phyloP scores from a whole-genome alignment of 2,888 invertebrate species.

The Sarcophaga caerulescens region DNA sequence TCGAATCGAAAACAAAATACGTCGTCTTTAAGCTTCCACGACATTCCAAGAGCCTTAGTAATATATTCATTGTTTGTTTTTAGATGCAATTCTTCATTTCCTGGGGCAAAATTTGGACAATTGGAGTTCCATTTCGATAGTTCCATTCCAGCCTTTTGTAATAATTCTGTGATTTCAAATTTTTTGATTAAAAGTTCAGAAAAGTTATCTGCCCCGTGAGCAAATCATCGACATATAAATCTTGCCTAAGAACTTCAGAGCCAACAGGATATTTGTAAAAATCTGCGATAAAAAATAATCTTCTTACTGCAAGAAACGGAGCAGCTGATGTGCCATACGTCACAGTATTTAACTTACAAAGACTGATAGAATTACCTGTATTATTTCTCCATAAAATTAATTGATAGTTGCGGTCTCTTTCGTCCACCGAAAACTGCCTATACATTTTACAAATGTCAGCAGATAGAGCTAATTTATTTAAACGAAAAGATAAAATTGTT shows the following conservation, averaged over 20 bases:
- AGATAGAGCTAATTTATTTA: slow-evolving; percentile 12
- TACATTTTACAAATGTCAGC: slow-evolving; percentile 30
- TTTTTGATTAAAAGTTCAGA: slow-evolving; percentile 28
- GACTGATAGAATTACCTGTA: too few species aligned
- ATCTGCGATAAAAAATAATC: slow-evolving; percentile 17
- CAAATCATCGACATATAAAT: neutral
- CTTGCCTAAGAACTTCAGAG: neutral
- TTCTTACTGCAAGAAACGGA: slow-evolving; percentile 13
- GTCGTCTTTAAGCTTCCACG: slow-evolving; percentile 29
- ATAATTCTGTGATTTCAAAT: slow-evolving; percentile 29
- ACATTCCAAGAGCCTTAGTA: slow-evolving; percentile 43
- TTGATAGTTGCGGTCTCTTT: neutral
- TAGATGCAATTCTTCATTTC: neutral
- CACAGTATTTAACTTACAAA: neutral
- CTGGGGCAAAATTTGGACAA: neutral
- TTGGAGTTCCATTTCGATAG: slow-evolving; percentile 42
- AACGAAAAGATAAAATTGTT: slow-evolving; percentile 1
- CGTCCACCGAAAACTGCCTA: neutral
- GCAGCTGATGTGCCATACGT: slow-evolving; percentile 13
- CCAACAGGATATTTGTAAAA: slow-evolving; percentile 4
- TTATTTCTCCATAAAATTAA: too few species aligned
- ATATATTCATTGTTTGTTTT: slow-evolving; percentile 26
- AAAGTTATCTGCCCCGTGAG: slow-evolving; percentile 6
- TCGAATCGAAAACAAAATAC: slow-evolving; percentile 47
- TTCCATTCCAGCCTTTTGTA: slow-evolving; percentile 37